Base-by-base conservation (phyloP, 2,113 vertebrate genomes). In the Dryoscopus gambensis region DNA sequence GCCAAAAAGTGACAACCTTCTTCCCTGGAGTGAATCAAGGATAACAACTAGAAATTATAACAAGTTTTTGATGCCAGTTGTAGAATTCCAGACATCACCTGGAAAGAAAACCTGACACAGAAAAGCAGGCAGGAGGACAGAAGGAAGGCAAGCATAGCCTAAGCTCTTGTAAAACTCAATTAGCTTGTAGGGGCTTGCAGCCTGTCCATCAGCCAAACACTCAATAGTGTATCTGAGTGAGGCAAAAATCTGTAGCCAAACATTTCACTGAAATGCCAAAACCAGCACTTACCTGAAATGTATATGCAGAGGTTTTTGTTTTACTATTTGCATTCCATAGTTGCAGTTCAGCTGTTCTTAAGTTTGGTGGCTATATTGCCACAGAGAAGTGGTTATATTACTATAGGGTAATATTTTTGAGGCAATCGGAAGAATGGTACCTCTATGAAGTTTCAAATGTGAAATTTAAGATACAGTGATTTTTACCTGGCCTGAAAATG, bases 11-110 rank as follows among this genome's bases (percentile, higher is more conserved):
- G 92, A 95, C 77, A 96, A 55, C 47, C 14, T 84, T 90, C 88
- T 85, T 95, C 69, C 78, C 77, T 81, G 68, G 44, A 96, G 46
- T 82, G 70, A 74, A 83, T 82, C 57, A 52, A 87, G 73, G 86
- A 77, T 92, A 94, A 94, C 64, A 93, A 89, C 63, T 82, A 79
- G 90, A 94, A 95, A 96, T 90, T 81, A 74, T 46, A 90, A 89
- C 75, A 91, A 84, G 59, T 81, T 94, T 96, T 90, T 89, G 33
- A 93, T 84, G 92, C 74, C 64, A 90, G 40, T 63, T 76, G 68
- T 78, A 83, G 86, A 86, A 87, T 91, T 94, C 60, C 79, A 95
- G 86, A 64, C 52, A 90, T 86, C 81, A 94, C 63, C 86, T 95
- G 88, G 81, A 86, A 89, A 93, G 82, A 93, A 87, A 89, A 67